These are phyloP conservation scores for Cyprinus carpio DNA, from an alignment of 2,113 vertebrate genomes.

Conservation along the genomic window DNA sequence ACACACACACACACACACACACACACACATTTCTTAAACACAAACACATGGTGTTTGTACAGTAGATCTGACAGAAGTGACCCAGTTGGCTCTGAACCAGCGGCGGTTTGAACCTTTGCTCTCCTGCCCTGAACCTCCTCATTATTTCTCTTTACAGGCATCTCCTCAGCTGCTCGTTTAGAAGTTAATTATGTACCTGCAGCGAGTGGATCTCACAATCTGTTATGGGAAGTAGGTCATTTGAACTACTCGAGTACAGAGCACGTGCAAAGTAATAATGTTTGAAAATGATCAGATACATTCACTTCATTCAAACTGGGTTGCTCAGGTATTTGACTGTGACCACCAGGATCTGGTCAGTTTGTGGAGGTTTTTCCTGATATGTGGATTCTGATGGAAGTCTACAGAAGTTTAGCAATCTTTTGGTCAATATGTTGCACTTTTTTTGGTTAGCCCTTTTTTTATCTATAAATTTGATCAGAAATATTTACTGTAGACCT, in stretches of 20 bases:
- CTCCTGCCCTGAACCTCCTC: background rate
- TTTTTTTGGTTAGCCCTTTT: background rate
- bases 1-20: conserved; percentile 48
- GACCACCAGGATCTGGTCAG: background rate
- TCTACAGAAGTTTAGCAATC: background rate
- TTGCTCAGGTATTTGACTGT: background rate
- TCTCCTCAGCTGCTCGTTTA: background rate
- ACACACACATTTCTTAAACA: background rate
- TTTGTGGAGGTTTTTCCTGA: background rate
- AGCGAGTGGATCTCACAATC: background rate
- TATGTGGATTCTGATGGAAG: background rate
- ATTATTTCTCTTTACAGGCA: background rate
- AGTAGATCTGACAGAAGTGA: conserved; percentile 29
- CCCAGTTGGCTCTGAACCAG: conserved; percentile 49
- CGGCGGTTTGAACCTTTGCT: background rate
- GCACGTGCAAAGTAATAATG: background rate
- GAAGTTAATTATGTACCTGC: background rate
- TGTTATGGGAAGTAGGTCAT: background rate
- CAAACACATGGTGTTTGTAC: conserved; percentile 1
- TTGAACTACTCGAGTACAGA: background rate
- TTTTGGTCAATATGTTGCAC: background rate
- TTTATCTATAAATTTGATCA: background rate
- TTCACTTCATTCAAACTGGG: background rate
- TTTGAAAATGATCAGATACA: background rate
- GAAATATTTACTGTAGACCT: background rate